These are phyloP conservation scores for Latheticus oryzae DNA, from an alignment of 2,888 invertebrate genomes.

Conservation along the genomic window DNA sequence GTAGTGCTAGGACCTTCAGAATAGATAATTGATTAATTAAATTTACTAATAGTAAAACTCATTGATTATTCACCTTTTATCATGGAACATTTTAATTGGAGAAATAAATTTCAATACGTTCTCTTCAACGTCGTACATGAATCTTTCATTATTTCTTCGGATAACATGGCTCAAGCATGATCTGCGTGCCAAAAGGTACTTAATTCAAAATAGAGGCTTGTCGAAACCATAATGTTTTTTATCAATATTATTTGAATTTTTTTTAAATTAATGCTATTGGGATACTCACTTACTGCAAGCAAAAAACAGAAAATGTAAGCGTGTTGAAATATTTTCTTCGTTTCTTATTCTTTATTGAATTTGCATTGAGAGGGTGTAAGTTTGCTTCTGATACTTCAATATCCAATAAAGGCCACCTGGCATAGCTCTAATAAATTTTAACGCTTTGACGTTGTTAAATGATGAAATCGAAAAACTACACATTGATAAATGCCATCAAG, in stretches of 20 bases:
- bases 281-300: too few species aligned
- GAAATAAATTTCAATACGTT: constrained; percentile 22
- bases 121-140: constrained; percentile 16
- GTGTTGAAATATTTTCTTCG: constrained; percentile 26
- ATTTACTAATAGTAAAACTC: constrained; percentile 9
- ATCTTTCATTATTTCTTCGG: constrained; percentile 34
- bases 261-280: too few species aligned
- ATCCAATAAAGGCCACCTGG: constrained; percentile 34
- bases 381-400: constrained; percentile 16
- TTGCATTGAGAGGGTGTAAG: constrained; percentile 31
- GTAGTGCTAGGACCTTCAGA: background rate
- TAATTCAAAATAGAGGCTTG: constrained; percentile 22
- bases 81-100: constrained; percentile 27
- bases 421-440: constrained; percentile 6
- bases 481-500: constrained; percentile 3
- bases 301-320: too few species aligned
- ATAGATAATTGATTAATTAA: constrained; percentile 16
- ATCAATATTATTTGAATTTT: too few species aligned
- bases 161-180: constrained; percentile 31
- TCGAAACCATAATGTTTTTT: constrained; percentile 27
- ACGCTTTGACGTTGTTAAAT: constrained; percentile 21
- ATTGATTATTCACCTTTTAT: constrained; percentile 11
- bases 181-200: constrained; percentile 36
- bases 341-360: constrained; percentile 23
- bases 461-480: constrained; percentile 12